phyloP scores from a whole-genome alignment of 1,140 invertebrate genomes.

The Trichoplusia ni region DNA sequence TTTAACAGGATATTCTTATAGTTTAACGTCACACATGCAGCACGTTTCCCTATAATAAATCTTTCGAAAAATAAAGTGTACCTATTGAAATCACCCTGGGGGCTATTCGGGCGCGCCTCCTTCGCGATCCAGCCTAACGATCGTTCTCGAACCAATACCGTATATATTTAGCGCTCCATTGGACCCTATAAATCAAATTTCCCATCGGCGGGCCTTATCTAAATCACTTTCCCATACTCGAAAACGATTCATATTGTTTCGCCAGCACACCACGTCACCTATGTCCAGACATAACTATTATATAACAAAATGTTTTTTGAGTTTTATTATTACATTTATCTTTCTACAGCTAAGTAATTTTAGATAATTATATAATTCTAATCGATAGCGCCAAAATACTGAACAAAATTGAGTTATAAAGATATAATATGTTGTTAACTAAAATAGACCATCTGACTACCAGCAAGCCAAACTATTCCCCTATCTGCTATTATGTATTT shows the following conservation, averaged over 20 bases:
- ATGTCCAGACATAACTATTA: not conserved
- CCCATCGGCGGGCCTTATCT: slow-evolving; percentile 9
- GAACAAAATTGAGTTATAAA: too few relatives aligned
- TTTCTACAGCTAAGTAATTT: too few relatives aligned
- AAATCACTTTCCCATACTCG: slow-evolving; percentile 22
- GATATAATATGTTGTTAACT: too few relatives aligned
- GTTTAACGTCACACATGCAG: not conserved
- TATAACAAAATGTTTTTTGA: too few relatives aligned
- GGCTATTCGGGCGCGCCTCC: not conserved
- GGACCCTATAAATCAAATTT: slow-evolving; percentile 16
- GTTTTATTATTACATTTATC: too few relatives aligned
- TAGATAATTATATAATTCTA: too few relatives aligned
- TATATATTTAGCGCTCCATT: slow-evolving; percentile 24
- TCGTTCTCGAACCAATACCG: not conserved
- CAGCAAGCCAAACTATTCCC: too few relatives aligned
- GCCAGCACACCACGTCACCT: not conserved
- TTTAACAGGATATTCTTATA: too few relatives aligned
- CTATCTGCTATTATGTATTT: too few relatives aligned
- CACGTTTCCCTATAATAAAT: not conserved
- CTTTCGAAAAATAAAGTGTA: slow-evolving; percentile 2
- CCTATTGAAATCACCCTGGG: not conserved
- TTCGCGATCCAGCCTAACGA: not conserved
- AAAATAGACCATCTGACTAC: too few relatives aligned
- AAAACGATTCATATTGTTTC: slow-evolving; percentile 11
- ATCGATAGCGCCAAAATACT: too few relatives aligned